A percentile compares a stretch with the other conserved stretches of the same genome.
Conservation (phyloP, 1,140 invertebrate species). For the Ips typographus region DNA sequence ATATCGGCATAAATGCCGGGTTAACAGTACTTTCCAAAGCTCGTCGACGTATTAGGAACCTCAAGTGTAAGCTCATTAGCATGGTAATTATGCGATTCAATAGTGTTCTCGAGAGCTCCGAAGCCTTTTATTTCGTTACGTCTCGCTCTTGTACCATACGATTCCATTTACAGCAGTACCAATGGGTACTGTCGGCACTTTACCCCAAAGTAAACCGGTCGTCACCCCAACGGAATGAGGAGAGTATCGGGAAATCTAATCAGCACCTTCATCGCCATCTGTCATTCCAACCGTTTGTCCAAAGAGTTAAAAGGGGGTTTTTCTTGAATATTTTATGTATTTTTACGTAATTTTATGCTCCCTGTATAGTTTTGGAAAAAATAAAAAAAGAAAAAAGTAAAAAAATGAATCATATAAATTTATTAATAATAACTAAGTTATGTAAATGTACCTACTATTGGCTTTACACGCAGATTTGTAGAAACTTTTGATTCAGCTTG, state of each 20-base stretch:
- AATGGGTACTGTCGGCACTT: neutral
- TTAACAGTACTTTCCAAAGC: slow-evolving; percentile 4
- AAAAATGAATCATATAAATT: too few relatives aligned
- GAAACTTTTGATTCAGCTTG: too few relatives aligned
- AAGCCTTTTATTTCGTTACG: neutral
- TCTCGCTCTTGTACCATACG: neutral
- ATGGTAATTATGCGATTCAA: slow-evolving; percentile 12
- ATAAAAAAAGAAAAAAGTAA: too few relatives aligned
- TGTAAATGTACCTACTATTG: too few relatives aligned
- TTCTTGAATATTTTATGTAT: too few relatives aligned
- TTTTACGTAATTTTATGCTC: too few relatives aligned
- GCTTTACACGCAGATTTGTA: too few relatives aligned
- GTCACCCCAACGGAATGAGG: slow-evolving; percentile 1
- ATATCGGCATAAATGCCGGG: neutral
- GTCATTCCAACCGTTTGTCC: neutral
- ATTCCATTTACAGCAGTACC: neutral
- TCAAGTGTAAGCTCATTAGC: slow-evolving; percentile 11
- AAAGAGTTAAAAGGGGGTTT: too few relatives aligned
- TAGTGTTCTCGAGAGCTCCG: neutral
- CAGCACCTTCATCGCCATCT: neutral
- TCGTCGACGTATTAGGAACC: slow-evolving; percentile 18
- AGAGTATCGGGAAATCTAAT: neutral
- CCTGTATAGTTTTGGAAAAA: too few relatives aligned
- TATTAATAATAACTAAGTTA: too few relatives aligned
- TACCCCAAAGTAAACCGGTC: neutral